Base-by-base conservation (phyloP, 2,888 invertebrate genomes). In the Oxyteleia sp. region DNA sequence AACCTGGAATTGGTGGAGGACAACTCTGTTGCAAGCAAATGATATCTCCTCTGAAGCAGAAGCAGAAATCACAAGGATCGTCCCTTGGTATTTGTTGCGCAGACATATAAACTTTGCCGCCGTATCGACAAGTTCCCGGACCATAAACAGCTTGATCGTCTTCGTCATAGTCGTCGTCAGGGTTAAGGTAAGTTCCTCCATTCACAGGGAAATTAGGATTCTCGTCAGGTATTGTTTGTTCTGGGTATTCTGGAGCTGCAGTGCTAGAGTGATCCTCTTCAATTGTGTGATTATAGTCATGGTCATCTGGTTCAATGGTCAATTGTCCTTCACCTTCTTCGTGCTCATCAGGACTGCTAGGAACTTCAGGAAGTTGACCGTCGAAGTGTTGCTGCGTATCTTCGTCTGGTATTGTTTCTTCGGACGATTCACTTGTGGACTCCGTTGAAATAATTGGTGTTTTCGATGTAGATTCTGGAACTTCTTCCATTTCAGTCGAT, bases 11-110 rank as follows among this genome's bases (percentile, higher is more conserved):
- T 43, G 98, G 98, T 59, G 98, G 98, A 64, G 98, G 98, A 94
- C 98, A 98, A 90, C 98, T 98, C 94, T 98, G 98, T 94, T 98
- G 98, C 86, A 98, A 94, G 89, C 98, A 98, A 90, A 98, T 98
- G 89, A 98, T 98, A 92, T 98, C 98, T 93, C 98, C 98, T 93
- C 98, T 95, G 95, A 98, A 98, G 94, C 98, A 98, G 96, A 98
- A 98, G 94, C 98, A 98, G 95, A 98, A 98, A 92, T 98, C 98
- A 93, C 98, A 98, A 20, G 98, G 98, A 94, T 98, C 98, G 88
- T 98, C 98, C 88, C 98, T 95, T 43, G 98, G 98, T 90, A 98
- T 98, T 94, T 98, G 98, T 94, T 98, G 98, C 0, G 98, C 98
- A 1, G 98, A 98, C 45, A 98, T 97, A 93, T 98, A 98, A 55